Evolutionary conservation across 2,797 vertebrate species (phyloP).

Genomic region (Numenius phaeopus): DNA sequence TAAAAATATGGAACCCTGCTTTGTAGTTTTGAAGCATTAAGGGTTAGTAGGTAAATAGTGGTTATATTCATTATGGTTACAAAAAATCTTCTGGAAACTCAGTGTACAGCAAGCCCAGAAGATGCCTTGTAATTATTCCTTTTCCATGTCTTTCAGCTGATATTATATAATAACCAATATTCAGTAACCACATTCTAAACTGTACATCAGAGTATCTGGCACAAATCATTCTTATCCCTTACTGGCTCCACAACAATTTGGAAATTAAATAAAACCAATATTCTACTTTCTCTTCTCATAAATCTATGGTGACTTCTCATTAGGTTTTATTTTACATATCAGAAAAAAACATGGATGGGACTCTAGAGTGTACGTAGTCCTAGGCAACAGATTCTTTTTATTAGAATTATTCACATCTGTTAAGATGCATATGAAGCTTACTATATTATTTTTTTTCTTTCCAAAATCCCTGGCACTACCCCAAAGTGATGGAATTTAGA

Average conservation of each 20-base stretch:
- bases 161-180: not conserved
- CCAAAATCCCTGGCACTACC: not conserved
- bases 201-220: not conserved
- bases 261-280: not conserved
- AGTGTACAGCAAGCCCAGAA: not conserved
- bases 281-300: not conserved
- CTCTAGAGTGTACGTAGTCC: not conserved
- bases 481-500: not conserved
- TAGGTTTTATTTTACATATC: not conserved
- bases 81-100: not conserved
- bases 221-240: not conserved
- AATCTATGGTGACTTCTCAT: not conserved
- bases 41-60: not conserved
- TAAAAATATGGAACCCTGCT: not conserved
- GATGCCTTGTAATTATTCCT: not conserved
- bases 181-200: not conserved
- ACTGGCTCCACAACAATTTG: not conserved
- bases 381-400: not conserved
- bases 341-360: not conserved
- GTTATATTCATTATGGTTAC: not conserved
- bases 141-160: not conserved
- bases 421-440: not conserved
- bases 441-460: not conserved
- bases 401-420: slow-evolving; percentile 4
- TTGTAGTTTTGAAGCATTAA: not conserved